A percentile compares a stretch with the other conserved stretches of the same genome.
Conservation (phyloP, 1,140 invertebrate species). For the Drosophila kanapiae region DNA sequence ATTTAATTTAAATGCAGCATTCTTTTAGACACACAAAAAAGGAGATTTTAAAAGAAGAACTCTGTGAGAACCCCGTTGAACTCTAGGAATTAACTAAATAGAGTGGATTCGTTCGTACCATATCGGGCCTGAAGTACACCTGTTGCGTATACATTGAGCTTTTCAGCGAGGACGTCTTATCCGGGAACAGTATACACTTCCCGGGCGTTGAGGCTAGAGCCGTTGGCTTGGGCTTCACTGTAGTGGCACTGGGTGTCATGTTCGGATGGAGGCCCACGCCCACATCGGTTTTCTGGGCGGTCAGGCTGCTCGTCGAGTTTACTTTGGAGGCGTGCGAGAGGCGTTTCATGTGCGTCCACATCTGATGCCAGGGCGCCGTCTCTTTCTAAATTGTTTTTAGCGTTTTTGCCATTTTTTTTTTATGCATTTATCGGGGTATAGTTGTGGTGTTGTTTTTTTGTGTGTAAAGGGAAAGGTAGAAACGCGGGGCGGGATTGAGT, state of each 20-base stretch:
- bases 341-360: slow-evolving; percentile 85
- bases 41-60: not conserved
- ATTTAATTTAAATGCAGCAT: not conserved
- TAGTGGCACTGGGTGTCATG: slow-evolving; percentile 46
- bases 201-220: slow-evolving; percentile 46
- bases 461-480: slow-evolving; percentile 24
- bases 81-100: slow-evolving; percentile 48
- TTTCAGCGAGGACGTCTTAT: slow-evolving; percentile 82
- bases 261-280: slow-evolving; percentile 65
- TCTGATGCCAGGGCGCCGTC: slow-evolving; percentile 81
- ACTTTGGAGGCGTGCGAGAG: slow-evolving; percentile 84
- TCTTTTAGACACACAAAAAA: not conserved
- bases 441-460: slow-evolving; percentile 20
- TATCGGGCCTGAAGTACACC: slow-evolving; percentile 81
- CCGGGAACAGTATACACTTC: slow-evolving; percentile 79
- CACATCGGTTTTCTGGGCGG: slow-evolving; percentile 80
- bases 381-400: slow-evolving; percentile 74
- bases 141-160: slow-evolving; percentile 79
- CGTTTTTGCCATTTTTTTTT: slow-evolving; percentile 12
- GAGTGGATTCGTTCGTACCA: slow-evolving; percentile 70
- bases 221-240: slow-evolving; percentile 20
- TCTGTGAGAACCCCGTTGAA: slow-evolving; percentile 2
- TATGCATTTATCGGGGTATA: slow-evolving; percentile 17
- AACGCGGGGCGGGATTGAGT: slow-evolving; percentile 32
- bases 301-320: slow-evolving; percentile 81